Conservation (phyloP, 2,113 vertebrate species). For the Accipiter virgatus region DNA sequence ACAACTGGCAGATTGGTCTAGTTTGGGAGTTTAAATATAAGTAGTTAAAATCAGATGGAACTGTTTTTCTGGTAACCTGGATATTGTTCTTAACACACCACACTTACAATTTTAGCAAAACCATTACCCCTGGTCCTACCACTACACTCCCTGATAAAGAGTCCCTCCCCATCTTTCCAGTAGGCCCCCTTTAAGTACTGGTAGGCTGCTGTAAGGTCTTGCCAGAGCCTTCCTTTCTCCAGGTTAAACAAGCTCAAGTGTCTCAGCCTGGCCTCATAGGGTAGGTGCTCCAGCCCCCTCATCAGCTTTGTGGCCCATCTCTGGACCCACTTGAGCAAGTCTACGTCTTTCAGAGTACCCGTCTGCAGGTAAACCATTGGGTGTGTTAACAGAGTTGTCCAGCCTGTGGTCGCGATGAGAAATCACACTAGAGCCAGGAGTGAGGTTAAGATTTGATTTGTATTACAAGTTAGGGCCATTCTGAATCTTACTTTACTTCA, state of each 20-base stretch:
- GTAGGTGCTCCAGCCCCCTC: no score
- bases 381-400: neutral
- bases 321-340: no score
- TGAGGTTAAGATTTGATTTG: neutral
- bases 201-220: no score
- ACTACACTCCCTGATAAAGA: no score
- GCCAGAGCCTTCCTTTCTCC: no score
- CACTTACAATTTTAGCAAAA: neutral
- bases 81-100: neutral
- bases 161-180: no score
- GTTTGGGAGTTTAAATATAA: neutral
- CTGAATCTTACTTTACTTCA: neutral
- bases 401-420: rapidly evolving
- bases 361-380: neutral
- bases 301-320: no score
- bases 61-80: neutral
- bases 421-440: neutral
- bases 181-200: no score
- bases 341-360: neutral
- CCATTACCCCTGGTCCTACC: no score
- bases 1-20: neutral
- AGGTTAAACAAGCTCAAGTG: no score
- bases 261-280: no score
- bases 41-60: neutral
- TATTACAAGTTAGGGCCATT: neutral